Evolutionary conservation across 2,113 vertebrate genomes (phyloP), one percentile per base, ranked within the genome.

Genomic region (Dicrurus megarhynchus): DNA sequence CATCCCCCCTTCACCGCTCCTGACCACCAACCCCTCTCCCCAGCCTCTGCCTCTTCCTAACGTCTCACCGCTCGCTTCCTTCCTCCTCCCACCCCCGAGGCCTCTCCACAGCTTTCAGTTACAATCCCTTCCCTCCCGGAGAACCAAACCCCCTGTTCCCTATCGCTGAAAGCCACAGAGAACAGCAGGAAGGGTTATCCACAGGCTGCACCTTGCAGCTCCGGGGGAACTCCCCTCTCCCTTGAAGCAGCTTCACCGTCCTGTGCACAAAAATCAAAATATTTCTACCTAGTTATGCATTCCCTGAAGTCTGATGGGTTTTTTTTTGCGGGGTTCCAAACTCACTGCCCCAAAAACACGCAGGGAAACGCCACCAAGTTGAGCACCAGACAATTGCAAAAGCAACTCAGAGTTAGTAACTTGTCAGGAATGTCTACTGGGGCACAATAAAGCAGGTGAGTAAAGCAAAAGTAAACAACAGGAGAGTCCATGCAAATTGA

Each of bases 291-390:
- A 2, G 12, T 0, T 7, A 33, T 12, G 39, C 12, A 0, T 50
- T 23, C 32, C 53, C 42, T 35, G 10, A 52, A n/a, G 24, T 21
- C 7, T 30, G n/a, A 3, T 4, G 28, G 46, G 37, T 2, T 16
- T 82, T 16, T 82, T 61, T 63, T 15, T 10, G 32, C 5, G 50
- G 26, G 27, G 23, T 18, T 53, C n/a, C 30, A 33, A 84, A 53
- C 18, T 35, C 10, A 0, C 35, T 5, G 30, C 2, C 6, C 61
- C 41, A 18, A 69, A n/a, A 35, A 1, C 69, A 52, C 0, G 1
- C 24, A 33, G 42, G 35, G 59, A 12, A 87, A 80, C 0, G 1
- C 20, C 63, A 47, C 33, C 16, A 3, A 52, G 23, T 0, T 26
- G 44, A 85, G 35, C 24, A 52, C 10, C 64, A n/a, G 52, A 26